Evolutionary conservation across 2,113 vertebrate genomes (phyloP), one percentile per base, ranked within the genome.

Genomic region (Capreolus pygargus): DNA sequence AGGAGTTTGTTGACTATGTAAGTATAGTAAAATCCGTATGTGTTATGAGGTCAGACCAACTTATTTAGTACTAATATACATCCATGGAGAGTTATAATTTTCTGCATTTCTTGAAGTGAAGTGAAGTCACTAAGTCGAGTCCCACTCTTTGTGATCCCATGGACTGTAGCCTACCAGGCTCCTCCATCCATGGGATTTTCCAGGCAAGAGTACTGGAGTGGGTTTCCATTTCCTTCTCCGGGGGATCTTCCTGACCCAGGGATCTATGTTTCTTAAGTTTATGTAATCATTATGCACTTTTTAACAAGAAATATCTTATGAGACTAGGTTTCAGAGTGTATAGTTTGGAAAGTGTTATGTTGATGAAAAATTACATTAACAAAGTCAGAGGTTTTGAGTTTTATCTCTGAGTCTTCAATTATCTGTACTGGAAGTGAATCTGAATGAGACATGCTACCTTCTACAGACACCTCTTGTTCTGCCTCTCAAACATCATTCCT

Each of bases 201-300:
- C 17, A 67, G 17, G 33, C 64, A 67, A 67, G 9, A 39, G 67
- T 70, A 39, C n/a, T 2, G 0, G 19, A 70, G n/a, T 39, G 2
- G 2, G 21, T 70, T 70, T 19, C 19, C 11, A 36, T 70, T 23
- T 39, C 19, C 67, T 70, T 70, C 67, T 70, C 19, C 10, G 23
- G 67, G 67, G 67, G 67, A 70, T 70, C n/a, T 39, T 70, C n/a
- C 67, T 0, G 0, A 70, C 19, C 36, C 67, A 70, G n/a, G n/a
- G 67, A 70, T 70, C 64, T 70, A n/a, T 86, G 54, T 79, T 88
- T 39, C 10, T 97, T 39, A 83, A 78, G 45, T 81, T 45, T 95
- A 70, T 47, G 9, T 45, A 92, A 76, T 81, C 21, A 15, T 30
- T 58, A 6, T 79, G n/a, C 2, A 54, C 1, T 50, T 91, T 81